Percentiles rank a stretch among this genome's conserved stretches.
phyloP scores from a whole-genome alignment of 2,888 invertebrate species.

The Nymphalis c-album region DNA sequence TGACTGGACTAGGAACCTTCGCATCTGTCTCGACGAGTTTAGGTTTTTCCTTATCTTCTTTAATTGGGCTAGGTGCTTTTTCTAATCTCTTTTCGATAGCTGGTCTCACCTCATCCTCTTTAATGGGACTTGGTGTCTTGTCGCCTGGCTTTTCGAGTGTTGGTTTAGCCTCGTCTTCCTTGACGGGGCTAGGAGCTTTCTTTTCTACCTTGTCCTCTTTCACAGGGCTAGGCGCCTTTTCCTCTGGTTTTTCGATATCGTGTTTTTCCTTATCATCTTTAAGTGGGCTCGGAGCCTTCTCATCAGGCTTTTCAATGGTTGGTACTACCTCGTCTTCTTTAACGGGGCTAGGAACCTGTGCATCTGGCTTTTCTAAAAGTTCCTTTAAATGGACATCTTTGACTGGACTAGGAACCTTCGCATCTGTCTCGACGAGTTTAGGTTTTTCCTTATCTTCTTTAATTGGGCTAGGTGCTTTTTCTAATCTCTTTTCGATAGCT shows the following conservation, averaged over 20 bases:
- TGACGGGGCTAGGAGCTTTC: neutral
- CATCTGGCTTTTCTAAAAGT: constrained; percentile 11
- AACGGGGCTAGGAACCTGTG: constrained; percentile 8
- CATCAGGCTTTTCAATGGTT: neutral
- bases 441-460: no score
- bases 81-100: constrained; percentile 15
- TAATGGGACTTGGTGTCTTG: constrained; percentile 16
- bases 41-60: neutral
- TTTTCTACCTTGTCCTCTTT: constrained; percentile 5
- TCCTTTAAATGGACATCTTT: no score
- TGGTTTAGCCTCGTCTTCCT: neutral
- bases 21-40: neutral
- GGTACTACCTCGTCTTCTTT: neutral
- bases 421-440: no score
- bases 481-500: no score
- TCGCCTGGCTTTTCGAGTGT: neutral
- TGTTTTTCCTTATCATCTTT: neutral
- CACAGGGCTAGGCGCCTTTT: constrained; percentile 29
- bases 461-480: no score
- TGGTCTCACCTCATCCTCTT: neutral
- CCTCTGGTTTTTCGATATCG: neutral
- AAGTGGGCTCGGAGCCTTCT: constrained; percentile 25
- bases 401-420: no score
- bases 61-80: constrained; percentile 20
- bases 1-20: constrained; percentile 15